phyloP scores from a whole-genome alignment of 1,140 invertebrate species.

The Brachionus rotundiformis region DNA sequence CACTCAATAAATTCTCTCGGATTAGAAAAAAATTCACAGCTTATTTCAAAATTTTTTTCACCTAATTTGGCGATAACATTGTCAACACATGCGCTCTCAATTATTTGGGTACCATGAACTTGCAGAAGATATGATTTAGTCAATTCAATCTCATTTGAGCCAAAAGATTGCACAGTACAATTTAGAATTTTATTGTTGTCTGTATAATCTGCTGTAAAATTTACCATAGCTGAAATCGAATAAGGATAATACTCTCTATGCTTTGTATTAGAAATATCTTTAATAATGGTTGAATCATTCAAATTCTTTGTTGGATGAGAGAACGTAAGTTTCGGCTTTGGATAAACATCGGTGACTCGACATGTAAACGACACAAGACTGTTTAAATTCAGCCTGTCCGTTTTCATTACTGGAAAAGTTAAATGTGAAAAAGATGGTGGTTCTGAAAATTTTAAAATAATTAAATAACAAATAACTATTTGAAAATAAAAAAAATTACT shows the following conservation, averaged over 20 bases:
- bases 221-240: background rate
- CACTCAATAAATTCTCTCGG: conserved; percentile 5
- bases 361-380: background rate
- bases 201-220: conserved; percentile 10
- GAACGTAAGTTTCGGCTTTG: background rate
- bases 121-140: conserved; percentile 4
- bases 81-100: background rate
- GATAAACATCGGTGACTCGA: conserved; percentile 27
- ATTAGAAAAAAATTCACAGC: conserved; percentile 37
- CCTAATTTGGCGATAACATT: background rate
- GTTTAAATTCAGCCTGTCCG: background rate
- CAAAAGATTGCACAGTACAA: conserved; percentile 5
- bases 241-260: conserved; percentile 38
- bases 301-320: conserved; percentile 9
- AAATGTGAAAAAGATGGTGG: background rate
- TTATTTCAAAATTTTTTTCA: conserved; percentile 32
- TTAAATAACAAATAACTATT: background rate
- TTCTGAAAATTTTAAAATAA: background rate
- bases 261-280: conserved; percentile 45
- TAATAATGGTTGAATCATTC: background rate
- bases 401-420: background rate
- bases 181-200: conserved; percentile 24
- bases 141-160: background rate
- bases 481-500: background rate
- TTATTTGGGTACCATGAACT: conserved; percentile 33